Conservation (phyloP, 2,797 vertebrate species). For the Meriones psammophilus region DNA sequence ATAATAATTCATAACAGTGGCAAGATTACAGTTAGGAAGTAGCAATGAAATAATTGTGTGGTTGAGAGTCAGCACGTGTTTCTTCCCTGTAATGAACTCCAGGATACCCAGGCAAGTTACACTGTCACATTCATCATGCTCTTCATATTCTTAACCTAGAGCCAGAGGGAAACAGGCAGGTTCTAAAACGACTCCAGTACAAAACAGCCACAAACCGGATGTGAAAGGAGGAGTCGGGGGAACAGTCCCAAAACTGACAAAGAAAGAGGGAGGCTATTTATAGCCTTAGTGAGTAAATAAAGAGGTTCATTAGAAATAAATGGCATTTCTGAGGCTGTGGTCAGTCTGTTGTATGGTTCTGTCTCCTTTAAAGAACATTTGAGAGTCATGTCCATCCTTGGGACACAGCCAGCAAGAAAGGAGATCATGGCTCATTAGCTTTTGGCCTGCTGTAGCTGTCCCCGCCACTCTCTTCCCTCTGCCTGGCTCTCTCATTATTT, state of each 20-base stretch:
- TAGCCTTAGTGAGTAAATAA: not conserved
- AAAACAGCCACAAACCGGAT: not conserved
- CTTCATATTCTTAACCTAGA: conserved; percentile 24
- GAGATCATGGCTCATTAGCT: not conserved
- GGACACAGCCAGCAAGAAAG: not conserved
- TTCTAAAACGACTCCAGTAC: not conserved
- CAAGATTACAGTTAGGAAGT: not conserved
- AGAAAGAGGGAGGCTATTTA: not conserved
- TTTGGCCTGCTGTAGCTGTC: conserved; percentile 41
- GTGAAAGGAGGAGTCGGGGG: not conserved
- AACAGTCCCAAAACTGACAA: not conserved
- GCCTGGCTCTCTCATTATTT: not conserved
- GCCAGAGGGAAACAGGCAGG: not conserved
- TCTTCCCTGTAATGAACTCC: not conserved
- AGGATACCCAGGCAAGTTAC: no score
- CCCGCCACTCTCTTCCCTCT: not conserved
- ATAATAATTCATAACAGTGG: not conserved
- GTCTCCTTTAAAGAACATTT: conserved; percentile 16
- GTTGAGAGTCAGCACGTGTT: not conserved
- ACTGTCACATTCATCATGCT: not conserved
- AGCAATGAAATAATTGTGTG: not conserved
- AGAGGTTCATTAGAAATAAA: not conserved
- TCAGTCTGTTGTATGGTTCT: not conserved
- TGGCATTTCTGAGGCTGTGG: conserved; percentile 4
- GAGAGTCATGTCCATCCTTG: conserved; percentile 2